Evolutionary conservation across 1,140 invertebrate species (phyloP).

Genomic region (Olivierus martensii): DNA sequence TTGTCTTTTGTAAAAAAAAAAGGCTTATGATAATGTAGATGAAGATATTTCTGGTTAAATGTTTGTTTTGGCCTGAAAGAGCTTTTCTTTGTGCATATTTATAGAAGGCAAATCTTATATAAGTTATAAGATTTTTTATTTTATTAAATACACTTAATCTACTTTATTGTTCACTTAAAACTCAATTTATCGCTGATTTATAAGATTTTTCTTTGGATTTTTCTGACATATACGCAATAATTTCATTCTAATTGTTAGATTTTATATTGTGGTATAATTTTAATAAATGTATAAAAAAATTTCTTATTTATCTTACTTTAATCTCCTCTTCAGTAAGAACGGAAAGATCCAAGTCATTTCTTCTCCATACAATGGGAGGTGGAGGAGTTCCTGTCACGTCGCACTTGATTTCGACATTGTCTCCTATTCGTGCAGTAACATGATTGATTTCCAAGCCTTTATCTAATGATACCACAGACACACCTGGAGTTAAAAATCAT

Average conservation of each 20-base stretch:
- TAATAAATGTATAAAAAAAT: neutral
- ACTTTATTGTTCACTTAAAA: too few species aligned
- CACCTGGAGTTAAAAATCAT: constrained; percentile 34
- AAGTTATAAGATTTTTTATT: too few species aligned
- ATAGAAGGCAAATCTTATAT: too few species aligned
- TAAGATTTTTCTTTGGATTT: too few species aligned
- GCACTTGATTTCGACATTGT: constrained; percentile 67
- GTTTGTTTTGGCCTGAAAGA: too few species aligned
- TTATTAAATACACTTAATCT: too few species aligned
- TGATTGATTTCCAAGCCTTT: constrained; percentile 56
- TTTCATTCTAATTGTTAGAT: neutral
- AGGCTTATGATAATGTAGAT: too few species aligned
- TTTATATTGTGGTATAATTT: neutral
- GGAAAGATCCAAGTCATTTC: constrained; percentile 50
- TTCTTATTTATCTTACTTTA: constrained; percentile 23
- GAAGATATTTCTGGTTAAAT: too few species aligned
- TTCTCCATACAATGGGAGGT: constrained; percentile 54
- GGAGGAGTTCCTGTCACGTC: constrained; percentile 54
- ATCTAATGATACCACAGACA: constrained; percentile 54
- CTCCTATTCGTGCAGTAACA: constrained; percentile 50
- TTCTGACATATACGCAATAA: too few species aligned
- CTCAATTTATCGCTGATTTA: too few species aligned
- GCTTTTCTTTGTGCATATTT: too few species aligned
- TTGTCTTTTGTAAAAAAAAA: too few species aligned
- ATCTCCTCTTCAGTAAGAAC: constrained; percentile 46